phyloP scores from a whole-genome alignment of 2,888 invertebrate genomes.

The Herminia tarsipennalis region DNA sequence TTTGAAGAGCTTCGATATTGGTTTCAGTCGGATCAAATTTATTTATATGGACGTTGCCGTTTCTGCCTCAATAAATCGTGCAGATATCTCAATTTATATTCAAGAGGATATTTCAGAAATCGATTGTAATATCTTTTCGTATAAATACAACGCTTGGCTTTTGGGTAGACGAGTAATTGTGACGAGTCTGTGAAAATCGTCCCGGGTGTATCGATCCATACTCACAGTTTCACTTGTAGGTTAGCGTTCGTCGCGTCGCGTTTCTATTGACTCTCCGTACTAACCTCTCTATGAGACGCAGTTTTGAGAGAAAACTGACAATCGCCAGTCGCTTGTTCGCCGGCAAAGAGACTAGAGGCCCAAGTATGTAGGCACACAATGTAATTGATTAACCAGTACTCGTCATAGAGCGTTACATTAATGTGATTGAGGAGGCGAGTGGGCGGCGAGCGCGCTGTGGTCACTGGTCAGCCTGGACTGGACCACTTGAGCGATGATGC shows the following conservation, averaged over 20 bases:
- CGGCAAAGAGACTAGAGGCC: too few relatives aligned
- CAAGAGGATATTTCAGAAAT: background rate
- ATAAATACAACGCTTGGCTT: background rate
- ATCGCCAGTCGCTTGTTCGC: too few relatives aligned
- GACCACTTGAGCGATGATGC: constrained; percentile 52
- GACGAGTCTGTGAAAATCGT: too few relatives aligned
- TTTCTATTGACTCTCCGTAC: too few relatives aligned
- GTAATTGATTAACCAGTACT: constrained; percentile 14
- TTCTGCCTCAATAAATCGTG: background rate
- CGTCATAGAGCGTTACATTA: constrained; percentile 24
- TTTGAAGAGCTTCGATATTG: background rate
- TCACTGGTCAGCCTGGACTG: constrained; percentile 21
- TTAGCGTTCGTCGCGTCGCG: too few relatives aligned
- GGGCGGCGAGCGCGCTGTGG: too few relatives aligned
- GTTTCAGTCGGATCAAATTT: background rate
- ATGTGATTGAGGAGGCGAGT: constrained; percentile 12
- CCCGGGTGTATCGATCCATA: too few relatives aligned
- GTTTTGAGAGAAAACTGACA: too few relatives aligned
- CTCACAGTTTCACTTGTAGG: too few relatives aligned
- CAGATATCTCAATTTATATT: background rate
- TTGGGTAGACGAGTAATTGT: too few relatives aligned
- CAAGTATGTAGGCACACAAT: background rate
- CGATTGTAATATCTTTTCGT: background rate
- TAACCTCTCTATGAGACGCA: too few relatives aligned
- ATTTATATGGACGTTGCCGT: constrained; percentile 16